Evolutionary conservation across 2,797 vertebrate genomes (phyloP).

Genomic region (Eremophila alpestris): DNA sequence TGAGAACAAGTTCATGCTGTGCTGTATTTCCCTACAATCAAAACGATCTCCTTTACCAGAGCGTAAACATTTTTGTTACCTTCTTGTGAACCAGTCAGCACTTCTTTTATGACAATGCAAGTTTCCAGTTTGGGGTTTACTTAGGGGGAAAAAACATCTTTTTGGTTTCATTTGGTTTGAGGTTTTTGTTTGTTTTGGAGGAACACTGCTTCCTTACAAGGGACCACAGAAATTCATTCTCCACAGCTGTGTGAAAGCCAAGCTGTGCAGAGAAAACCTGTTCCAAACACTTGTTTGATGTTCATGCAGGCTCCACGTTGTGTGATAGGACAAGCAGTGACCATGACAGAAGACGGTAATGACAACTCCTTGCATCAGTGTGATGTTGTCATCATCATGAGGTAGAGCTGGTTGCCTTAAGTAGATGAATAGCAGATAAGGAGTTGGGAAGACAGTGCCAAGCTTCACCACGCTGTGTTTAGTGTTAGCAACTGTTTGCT

Average conservation of each 20-base stretch:
- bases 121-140: constrained; percentile 13
- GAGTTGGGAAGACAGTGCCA: not conserved
- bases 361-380: not conserved
- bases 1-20: not conserved
- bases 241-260: constrained; percentile 17
- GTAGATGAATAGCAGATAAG: not conserved
- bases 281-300: not conserved
- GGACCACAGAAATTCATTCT: constrained; percentile 48
- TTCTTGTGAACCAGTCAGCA: constrained; percentile 8
- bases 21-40: not conserved
- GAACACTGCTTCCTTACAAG: constrained; percentile 15
- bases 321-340: not conserved
- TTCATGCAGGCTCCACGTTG: not conserved
- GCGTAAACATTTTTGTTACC: constrained; percentile 35
- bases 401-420: not conserved
- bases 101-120: constrained; percentile 25
- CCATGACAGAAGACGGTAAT: not conserved
- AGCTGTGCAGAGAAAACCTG: constrained; percentile 25
- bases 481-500: not conserved
- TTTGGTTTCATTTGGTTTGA: constrained; percentile 44
- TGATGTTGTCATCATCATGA: not conserved
- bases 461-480: not conserved
- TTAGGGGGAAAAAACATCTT: not conserved
- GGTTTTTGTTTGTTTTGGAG: constrained; percentile 54
- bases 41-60: not conserved